Evolutionary conservation across 1,140 invertebrate species (phyloP).

Genomic region (Lamellibrachia luymesi): DNA sequence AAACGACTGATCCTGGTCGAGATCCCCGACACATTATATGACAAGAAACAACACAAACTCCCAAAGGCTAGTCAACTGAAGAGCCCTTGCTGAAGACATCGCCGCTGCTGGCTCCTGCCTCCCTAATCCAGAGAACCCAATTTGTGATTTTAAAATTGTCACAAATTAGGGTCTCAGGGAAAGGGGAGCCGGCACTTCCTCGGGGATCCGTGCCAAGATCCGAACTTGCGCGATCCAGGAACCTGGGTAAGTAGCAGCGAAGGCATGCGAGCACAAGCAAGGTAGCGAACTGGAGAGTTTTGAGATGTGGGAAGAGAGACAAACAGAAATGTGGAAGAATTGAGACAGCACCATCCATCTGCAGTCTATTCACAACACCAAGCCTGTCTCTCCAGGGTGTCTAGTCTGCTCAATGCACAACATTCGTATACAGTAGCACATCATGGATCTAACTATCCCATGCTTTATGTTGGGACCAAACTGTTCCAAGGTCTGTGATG

Average conservation of each 20-base stretch:
- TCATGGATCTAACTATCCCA: neutral
- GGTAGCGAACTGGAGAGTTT: neutral
- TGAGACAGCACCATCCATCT: no score
- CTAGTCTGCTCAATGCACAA: neutral
- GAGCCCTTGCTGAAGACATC: neutral
- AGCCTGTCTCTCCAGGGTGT: neutral
- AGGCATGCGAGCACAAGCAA: neutral
- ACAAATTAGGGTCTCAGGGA: constrained; percentile 4
- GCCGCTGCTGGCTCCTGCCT: neutral
- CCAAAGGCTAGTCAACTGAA: neutral
- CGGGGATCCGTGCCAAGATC: neutral
- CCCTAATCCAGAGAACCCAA: constrained; percentile 3
- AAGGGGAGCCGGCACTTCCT: neutral
- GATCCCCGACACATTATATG: neutral
- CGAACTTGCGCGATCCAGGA: neutral
- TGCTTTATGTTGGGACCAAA: neutral
- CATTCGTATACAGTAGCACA: neutral
- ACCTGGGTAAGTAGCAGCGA: neutral
- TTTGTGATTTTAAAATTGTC: constrained; percentile 6
- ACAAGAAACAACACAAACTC: neutral
- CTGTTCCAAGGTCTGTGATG: neutral
- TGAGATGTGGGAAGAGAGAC: neutral
- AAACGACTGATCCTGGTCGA: neutral
- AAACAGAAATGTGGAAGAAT: neutral
- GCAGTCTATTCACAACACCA: no score